Evolutionary conservation across 2,797 vertebrate species (phyloP).

Genomic region (Gymnoscopelus microlampas): DNA sequence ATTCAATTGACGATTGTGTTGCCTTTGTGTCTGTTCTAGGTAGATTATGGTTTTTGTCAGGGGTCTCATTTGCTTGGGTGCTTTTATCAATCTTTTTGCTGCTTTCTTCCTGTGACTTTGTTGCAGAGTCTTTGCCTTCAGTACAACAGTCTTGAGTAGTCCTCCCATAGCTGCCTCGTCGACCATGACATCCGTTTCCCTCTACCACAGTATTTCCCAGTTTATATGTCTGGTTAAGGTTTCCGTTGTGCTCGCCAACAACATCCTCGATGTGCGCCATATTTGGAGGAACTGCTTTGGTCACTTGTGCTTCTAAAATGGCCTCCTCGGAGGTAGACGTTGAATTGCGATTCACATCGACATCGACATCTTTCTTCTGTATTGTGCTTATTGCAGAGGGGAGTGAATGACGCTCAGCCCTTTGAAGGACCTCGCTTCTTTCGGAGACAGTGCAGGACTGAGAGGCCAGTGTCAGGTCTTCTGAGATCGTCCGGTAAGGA

Average conservation of each 20-base stretch:
- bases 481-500: constrained; percentile 80
- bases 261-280: constrained; percentile 33
- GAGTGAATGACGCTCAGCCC: constrained; percentile 26
- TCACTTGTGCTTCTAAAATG: constrained; percentile 78
- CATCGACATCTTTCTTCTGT: constrained; percentile 62
- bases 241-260: constrained; percentile 43
- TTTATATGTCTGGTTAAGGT: constrained; percentile 54
- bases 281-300: constrained; percentile 42
- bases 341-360: constrained; percentile 78
- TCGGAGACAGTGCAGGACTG: constrained; percentile 84
- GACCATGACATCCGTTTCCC: constrained; percentile 15
- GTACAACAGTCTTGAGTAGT: too few species aligned
- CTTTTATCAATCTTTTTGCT: constrained; percentile 69
- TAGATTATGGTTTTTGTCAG: constrained; percentile 46
- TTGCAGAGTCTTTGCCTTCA: constrained; percentile 36
- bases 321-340: constrained; percentile 64
- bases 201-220: constrained; percentile 17
- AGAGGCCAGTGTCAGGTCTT: constrained; percentile 79
- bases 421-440: constrained; percentile 60
- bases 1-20: constrained; percentile 46
- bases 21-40: constrained; percentile 56
- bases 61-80: constrained; percentile 67
- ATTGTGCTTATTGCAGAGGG: constrained; percentile 73
- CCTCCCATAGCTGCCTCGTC: not conserved
- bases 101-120: constrained; percentile 44